These are phyloP conservation scores for Leptarthrus brevirostris DNA, from an alignment of 2,888 invertebrate genomes.

Conservation along the genomic window DNA sequence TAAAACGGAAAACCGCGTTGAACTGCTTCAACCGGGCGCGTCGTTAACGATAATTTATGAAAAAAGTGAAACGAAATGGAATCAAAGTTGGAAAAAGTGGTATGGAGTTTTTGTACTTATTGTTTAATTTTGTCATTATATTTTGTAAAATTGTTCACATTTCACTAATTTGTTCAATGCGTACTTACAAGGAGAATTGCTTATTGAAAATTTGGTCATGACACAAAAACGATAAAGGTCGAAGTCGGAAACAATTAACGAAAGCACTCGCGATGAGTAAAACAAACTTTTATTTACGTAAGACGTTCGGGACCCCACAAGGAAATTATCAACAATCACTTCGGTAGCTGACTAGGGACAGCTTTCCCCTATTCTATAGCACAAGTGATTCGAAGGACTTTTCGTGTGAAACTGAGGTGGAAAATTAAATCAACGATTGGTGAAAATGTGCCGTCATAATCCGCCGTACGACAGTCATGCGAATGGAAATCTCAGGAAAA, in stretches of 20 bases:
- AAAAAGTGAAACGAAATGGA: slow-evolving; percentile 19
- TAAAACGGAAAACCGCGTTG: slow-evolving; percentile 11
- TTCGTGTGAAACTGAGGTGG: slow-evolving; percentile 49
- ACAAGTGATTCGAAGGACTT: slow-evolving; percentile 44
- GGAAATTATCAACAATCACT: neutral
- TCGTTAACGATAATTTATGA: neutral
- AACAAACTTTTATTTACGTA: neutral
- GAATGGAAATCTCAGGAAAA: slow-evolving; percentile 43
- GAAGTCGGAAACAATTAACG: slow-evolving; percentile 1
- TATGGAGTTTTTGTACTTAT: neutral
- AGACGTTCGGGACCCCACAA: neutral
- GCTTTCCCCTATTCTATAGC: neutral
- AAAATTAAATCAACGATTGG: slow-evolving; percentile 27
- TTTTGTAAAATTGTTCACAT: neutral
- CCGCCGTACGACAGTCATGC: slow-evolving; percentile 38
- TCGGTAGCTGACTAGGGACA: neutral
- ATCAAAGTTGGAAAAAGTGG: slow-evolving; percentile 16
- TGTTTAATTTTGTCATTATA: neutral
- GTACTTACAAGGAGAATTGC: slow-evolving; percentile 17
- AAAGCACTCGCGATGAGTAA: neutral
- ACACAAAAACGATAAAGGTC: slow-evolving; percentile 17
- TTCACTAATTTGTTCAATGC: neutral
- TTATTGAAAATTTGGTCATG: slow-evolving; percentile 20
- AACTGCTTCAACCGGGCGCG: neutral
- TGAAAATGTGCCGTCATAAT: slow-evolving; percentile 43